Evolutionary conservation across 2,113 vertebrate species (phyloP), one percentile per base, ranked within the genome.

Genomic region (Actinemys pallida): DNA sequence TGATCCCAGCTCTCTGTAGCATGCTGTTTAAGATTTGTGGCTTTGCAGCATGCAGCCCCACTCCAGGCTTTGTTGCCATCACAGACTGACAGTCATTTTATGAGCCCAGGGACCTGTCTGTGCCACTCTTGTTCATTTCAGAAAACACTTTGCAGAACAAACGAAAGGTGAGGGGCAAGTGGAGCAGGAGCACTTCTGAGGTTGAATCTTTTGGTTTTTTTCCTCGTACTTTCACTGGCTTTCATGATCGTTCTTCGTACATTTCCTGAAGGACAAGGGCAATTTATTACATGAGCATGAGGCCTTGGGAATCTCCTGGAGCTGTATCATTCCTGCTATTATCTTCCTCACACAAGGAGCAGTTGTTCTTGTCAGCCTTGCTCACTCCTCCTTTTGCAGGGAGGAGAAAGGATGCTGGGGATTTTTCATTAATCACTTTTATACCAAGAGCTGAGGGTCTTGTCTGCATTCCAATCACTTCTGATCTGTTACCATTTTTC

Each of bases 301-400:
- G 93, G 86, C 96, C 95, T 94, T 90, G 93, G 95, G 96, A 92
- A 91, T 89, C 93, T 97, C 93, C 95, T 65, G 87, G 86, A 94
- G 96, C 85, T 72, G 31, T 53, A 95, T 95, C 88, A 86, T 91
- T 83, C 94, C 92, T 90, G 88, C 89, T 85, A 85, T 96, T 92
- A 88, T 56, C 94, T 94, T 94, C 86, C 88, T 95, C 92, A 86
- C 83, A 62, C 0, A n/a, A 92, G 92, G 90, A 93, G 88, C 57
- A 10, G 53, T 85, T 84, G 94, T 54, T 96, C 94, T 94, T 94
- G 94, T 94, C 97, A 93, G 56, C 88, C 90, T 94, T 10, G 1
- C 84, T 89, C 3, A 42, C 94, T 84, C 93, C 87, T 81, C 81
- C 89, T 81, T 81, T 72, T 54, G 86, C 91, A 81, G 54, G 90